These are phyloP conservation scores for Lasaia peninsularis DNA, from an alignment of 1,140 invertebrate genomes.

Conservation along the genomic window DNA sequence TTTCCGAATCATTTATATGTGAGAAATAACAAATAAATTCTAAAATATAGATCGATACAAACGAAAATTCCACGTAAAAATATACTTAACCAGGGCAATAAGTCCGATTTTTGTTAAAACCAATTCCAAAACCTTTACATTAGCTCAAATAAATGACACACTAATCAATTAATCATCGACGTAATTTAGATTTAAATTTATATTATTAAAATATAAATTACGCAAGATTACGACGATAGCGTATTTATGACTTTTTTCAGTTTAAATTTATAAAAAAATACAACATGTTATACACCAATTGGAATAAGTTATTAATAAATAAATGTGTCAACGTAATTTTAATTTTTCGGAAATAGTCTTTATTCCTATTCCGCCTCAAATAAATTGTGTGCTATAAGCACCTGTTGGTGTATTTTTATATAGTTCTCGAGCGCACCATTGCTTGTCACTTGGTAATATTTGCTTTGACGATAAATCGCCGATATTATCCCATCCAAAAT, in stretches of 20 bases:
- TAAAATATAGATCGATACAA: no score
- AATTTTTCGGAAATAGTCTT: background rate
- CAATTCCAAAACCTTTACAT: no score
- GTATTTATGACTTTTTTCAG: slow-evolving; percentile 25
- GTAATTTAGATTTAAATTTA: slow-evolving; percentile 13
- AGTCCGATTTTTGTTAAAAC: no score
- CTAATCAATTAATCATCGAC: no score
- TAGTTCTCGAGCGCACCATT: slow-evolving; percentile 32
- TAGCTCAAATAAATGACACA: no score
- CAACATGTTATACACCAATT: background rate
- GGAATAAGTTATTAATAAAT: background rate
- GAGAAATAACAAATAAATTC: no score
- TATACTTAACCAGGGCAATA: no score
- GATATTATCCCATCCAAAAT: slow-evolving; percentile 60
- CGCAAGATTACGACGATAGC: slow-evolving; percentile 35
- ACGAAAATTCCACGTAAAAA: no score
- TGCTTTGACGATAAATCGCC: slow-evolving; percentile 67
- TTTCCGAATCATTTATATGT: no score
- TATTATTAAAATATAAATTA: slow-evolving; percentile 38
- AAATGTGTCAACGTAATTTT: background rate
- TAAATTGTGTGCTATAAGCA: slow-evolving; percentile 30
- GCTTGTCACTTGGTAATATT: slow-evolving; percentile 50
- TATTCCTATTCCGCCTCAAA: slow-evolving; percentile 6
- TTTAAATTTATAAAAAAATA: background rate
- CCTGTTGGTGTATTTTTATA: slow-evolving; percentile 54